These are phyloP conservation scores for Hippocampus zosterae DNA, from an alignment of 2,113 vertebrate genomes.

Conservation along the genomic window DNA sequence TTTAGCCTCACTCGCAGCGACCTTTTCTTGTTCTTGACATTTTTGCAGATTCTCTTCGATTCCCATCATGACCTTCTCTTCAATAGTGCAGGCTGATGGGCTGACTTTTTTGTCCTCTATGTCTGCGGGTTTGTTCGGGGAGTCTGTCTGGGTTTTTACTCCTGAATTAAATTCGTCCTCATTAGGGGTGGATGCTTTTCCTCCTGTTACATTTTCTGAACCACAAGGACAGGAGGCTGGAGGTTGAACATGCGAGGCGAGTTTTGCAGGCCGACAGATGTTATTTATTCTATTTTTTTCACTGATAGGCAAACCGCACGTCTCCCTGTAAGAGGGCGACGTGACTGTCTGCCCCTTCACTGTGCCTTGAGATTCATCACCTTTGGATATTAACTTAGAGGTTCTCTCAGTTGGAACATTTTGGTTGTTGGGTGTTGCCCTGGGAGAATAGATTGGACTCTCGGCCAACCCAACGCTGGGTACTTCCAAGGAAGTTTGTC, in stretches of 20 bases:
- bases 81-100: conserved; percentile 77
- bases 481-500: conserved; percentile 75
- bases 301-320: conserved; percentile 27
- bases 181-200: conserved; percentile 31
- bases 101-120: conserved; percentile 59
- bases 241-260: conserved; percentile 57
- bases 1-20: conserved; percentile 70
- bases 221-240: conserved; percentile 44
- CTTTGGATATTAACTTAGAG: conserved; percentile 57
- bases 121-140: conserved; percentile 29
- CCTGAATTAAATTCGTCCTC: conserved; percentile 60
- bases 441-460: conserved; percentile 41
- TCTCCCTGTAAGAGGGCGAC: conserved; percentile 61
- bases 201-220: conserved; percentile 50
- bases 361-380: conserved; percentile 45
- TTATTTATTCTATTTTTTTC: conserved; percentile 55
- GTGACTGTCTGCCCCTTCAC: conserved; percentile 53
- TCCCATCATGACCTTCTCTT: conserved; percentile 93
- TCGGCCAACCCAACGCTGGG: conserved; percentile 47
- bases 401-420: conserved; percentile 73
- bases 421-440: conserved; percentile 65
- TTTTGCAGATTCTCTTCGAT: conserved; percentile 89
- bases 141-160: conserved; percentile 56
- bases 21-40: conserved; percentile 79
- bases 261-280: conserved; percentile 53